phyloP scores from a whole-genome alignment of 2,888 invertebrate species.

The Mantis religiosa region DNA sequence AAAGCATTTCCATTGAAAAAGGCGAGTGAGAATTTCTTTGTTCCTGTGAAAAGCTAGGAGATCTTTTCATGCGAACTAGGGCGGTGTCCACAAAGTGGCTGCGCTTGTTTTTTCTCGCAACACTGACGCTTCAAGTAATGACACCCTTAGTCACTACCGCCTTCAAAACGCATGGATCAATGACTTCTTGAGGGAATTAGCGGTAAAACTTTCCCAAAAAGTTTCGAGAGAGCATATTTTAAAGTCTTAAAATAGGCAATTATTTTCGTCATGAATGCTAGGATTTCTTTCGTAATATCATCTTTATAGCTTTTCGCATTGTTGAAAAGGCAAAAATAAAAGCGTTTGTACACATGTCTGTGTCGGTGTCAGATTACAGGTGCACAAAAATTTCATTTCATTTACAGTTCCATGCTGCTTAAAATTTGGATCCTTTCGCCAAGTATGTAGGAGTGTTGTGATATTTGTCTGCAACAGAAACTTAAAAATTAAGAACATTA shows the following conservation, averaged over 20 bases:
- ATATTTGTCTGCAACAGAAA: no score
- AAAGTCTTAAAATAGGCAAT: not conserved
- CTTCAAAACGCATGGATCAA: not conserved
- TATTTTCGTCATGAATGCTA: no score
- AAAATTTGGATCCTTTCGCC: no score
- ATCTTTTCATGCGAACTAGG: not conserved
- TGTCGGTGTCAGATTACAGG: no score
- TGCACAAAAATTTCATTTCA: no score
- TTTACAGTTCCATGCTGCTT: no score
- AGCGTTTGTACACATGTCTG: no score
- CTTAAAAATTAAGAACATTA: no score
- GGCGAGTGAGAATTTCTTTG: not conserved
- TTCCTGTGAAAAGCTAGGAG: not conserved
- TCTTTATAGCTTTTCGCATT: no score
- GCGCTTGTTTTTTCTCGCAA: not conserved
- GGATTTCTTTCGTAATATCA: no score
- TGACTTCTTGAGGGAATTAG: not conserved
- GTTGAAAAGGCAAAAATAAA: no score
- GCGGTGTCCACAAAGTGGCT: not conserved
- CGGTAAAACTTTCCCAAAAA: not conserved
- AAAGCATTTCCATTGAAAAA: not conserved
- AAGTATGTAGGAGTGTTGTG: no score
- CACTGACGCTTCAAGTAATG: not conserved
- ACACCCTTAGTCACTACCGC: not conserved
- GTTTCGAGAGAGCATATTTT: not conserved